phyloP scores from a whole-genome alignment of 2,888 invertebrate genomes.

The Rutpela maculata region DNA sequence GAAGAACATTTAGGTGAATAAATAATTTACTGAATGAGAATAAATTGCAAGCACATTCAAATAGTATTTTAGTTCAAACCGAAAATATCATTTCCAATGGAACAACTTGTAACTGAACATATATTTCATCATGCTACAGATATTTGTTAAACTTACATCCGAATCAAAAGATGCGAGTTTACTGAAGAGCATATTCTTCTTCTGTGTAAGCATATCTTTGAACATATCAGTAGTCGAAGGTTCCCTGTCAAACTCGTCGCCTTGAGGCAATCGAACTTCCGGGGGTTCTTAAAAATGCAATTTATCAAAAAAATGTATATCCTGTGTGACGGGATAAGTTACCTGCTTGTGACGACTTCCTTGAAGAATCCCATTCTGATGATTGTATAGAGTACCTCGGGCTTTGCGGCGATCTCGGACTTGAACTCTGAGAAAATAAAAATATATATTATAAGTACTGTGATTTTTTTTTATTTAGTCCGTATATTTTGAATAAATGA shows the following conservation, averaged over 20 bases:
- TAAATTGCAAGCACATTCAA: conserved; percentile 26
- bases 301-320: not conserved
- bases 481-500: no score
- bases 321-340: conserved; percentile 31
- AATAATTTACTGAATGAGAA: no score
- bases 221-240: conserved; percentile 94
- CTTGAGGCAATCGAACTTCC: conserved; percentile 78
- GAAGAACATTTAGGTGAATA: conserved; percentile 26
- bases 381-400: conserved; percentile 77
- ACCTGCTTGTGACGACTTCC: conserved; percentile 83
- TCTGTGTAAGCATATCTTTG: conserved; percentile 94
- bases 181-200: conserved; percentile 89
- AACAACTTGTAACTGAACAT: conserved; percentile 19
- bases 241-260: conserved; percentile 79
- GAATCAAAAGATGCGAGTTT: conserved; percentile 93
- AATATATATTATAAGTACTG: no score
- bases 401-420: conserved; percentile 81
- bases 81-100: conserved; percentile 17
- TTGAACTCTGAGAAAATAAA: conserved; percentile 75
- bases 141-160: conserved; percentile 81
- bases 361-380: conserved; percentile 76
- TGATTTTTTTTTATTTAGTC: no score
- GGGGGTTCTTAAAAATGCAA: conserved; percentile 75
- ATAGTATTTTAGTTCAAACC: conserved; percentile 10
- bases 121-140: conserved; percentile 4